A percentile compares a stretch with the other conserved stretches of the same genome.
These are phyloP conservation scores for Chaenogobius annularis DNA, from an alignment of 2,113 vertebrate species.

Conservation along the genomic window DNA sequence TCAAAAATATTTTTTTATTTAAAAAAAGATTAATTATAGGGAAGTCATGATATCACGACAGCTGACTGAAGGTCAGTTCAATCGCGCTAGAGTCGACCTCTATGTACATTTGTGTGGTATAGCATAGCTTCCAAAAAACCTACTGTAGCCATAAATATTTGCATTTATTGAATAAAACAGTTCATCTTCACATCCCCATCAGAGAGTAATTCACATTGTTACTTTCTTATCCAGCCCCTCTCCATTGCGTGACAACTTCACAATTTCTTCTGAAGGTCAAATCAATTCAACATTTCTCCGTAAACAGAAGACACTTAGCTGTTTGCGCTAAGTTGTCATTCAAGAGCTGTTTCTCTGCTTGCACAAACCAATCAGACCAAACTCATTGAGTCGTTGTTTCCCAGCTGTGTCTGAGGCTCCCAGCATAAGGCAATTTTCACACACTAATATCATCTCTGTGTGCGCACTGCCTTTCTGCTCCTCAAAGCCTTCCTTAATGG, in stretches of 20 bases:
- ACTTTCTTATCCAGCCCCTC: not conserved
- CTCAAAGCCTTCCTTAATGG: not conserved
- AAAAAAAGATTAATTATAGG: too few species aligned
- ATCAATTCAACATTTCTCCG: not conserved
- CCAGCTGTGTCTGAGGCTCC: slow-evolving; percentile 5
- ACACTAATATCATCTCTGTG: slow-evolving; percentile 2
- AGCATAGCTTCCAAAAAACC: too few species aligned
- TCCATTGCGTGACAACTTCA: not conserved
- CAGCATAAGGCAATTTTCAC: slow-evolving; percentile 3
- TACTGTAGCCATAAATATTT: too few species aligned
- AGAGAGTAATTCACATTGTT: not conserved
- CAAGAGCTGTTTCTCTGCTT: not conserved
- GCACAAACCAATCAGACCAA: slow-evolving; percentile 4
- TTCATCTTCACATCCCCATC: not conserved
- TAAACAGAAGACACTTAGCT: not conserved
- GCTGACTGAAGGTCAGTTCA: too few species aligned
- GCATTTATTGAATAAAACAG: too few species aligned
- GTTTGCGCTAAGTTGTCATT: not conserved
- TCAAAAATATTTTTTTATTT: too few species aligned
- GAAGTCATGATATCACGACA: too few species aligned
- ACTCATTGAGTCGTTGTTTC: not conserved
- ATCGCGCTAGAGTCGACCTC: too few species aligned
- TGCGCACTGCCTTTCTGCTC: not conserved
- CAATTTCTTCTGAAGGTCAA: not conserved
- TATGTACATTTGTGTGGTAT: too few species aligned